Evolutionary conservation across 1,140 invertebrate genomes (phyloP).

Genomic region (Spodoptera litura): DNA sequence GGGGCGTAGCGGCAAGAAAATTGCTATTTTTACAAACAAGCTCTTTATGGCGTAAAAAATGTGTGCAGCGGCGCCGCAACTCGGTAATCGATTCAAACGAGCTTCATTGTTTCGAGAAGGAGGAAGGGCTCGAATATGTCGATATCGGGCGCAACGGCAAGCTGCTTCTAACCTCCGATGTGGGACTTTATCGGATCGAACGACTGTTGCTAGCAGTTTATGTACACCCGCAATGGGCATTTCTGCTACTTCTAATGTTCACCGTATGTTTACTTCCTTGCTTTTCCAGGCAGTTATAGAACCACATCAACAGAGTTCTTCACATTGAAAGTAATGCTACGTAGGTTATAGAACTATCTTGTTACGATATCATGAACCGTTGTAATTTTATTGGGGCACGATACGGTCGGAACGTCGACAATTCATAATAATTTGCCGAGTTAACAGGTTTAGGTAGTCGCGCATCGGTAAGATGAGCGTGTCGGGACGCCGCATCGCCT

Average conservation of each 20-base stretch:
- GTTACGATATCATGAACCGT: constrained; percentile 38
- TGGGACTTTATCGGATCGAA: constrained; percentile 67
- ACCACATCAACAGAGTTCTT: constrained; percentile 1
- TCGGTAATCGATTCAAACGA: constrained; percentile 66
- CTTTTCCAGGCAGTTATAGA: constrained; percentile 42
- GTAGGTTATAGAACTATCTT: not conserved
- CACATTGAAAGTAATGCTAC: not conserved
- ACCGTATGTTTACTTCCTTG: constrained; percentile 57
- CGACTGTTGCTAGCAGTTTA: constrained; percentile 67
- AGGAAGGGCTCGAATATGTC: constrained; percentile 62
- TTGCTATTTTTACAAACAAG: constrained; percentile 68
- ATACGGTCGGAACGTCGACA: constrained; percentile 14
- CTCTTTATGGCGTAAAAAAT: constrained; percentile 62
- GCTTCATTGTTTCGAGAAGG: constrained; percentile 65
- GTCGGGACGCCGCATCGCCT: constrained; percentile 58
- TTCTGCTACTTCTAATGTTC: constrained; percentile 64
- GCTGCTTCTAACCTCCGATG: constrained; percentile 40
- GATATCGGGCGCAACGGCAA: constrained; percentile 57
- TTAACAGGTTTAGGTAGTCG: constrained; percentile 60
- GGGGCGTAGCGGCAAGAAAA: constrained; percentile 59
- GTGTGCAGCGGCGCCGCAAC: constrained; percentile 57
- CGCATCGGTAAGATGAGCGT: constrained; percentile 43
- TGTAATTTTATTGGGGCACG: constrained; percentile 10
- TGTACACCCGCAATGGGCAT: constrained; percentile 59
- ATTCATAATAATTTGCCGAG: constrained; percentile 70